Evolutionary conservation across 2,888 invertebrate species (phyloP).

Genomic region (Omphaloscelis lunosa): DNA sequence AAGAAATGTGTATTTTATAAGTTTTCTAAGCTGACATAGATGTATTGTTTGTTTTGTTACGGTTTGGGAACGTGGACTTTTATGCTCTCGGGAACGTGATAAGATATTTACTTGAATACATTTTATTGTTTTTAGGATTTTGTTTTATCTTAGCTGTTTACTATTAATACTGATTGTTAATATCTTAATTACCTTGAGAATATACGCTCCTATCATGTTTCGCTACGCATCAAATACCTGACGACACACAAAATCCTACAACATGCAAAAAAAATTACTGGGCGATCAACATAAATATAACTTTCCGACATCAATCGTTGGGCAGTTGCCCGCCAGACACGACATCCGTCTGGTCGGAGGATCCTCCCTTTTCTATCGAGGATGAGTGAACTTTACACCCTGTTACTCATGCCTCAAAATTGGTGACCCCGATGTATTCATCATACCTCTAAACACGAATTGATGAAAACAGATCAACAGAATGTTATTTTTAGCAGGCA

Average conservation of each 20-base stretch:
- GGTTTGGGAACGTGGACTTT: conserved; percentile 22
- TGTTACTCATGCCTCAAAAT: no score
- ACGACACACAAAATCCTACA: no score
- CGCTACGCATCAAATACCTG: no score
- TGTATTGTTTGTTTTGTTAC: conserved; percentile 13
- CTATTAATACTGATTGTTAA: no score
- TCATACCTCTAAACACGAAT: not conserved
- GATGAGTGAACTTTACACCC: no score
- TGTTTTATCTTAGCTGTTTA: not conserved
- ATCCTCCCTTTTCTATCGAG: no score
- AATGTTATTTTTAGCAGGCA: not conserved
- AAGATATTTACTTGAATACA: not conserved
- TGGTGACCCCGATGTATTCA: no score
- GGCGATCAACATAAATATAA: no score
- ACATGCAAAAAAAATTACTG: no score
- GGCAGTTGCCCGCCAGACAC: no score
- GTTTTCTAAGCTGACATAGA: conserved; percentile 14
- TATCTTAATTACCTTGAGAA: not conserved
- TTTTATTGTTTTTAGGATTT: not conserved
- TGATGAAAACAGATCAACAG: not conserved
- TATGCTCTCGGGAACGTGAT: conserved; percentile 17
- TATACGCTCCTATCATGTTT: not conserved
- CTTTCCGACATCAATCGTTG: no score
- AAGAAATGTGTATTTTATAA: conserved; percentile 21
- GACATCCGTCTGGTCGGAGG: no score